Base-by-base conservation (phyloP, 2,113 vertebrate species). In the Mustelus asterias region DNA sequence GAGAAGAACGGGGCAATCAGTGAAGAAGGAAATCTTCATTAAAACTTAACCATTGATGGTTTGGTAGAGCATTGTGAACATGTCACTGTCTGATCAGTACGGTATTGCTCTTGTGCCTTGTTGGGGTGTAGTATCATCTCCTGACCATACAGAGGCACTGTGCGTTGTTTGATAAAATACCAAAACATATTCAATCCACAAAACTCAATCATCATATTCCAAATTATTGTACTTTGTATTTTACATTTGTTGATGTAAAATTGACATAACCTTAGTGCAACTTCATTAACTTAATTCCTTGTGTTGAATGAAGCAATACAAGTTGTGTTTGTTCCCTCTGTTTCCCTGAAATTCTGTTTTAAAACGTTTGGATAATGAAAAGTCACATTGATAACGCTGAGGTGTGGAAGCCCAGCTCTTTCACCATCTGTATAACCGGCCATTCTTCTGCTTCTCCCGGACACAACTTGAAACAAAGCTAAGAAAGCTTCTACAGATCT, bases 391-490 rank as follows among this genome's bases (percentile, higher is more conserved):
- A 96, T 4, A 22, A 96, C 89, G 96, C 9, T 0, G 96, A 95
- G 0, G 97, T 96, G 58, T 96, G 97, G 97, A 96, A 96, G 88
- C 96, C 96, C 1, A 83, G 96, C 54, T 97, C 96, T 0, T 72
- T 6, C 83, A 96, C 54, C 96, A 96, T 48, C 96, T 98, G 0
- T 97, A 97, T 89, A 96, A 97, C 95, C 98, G 98, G 98, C 13
- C 96, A 0, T 96, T 85, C 0, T 80, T 97, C 96, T 98, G 97
- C 96, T 96, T 96, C 65, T 95, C 83, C 0, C 96, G 98, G 0
- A 65, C 1, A 0, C 85, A 97, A 63, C 95, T 97, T 41, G 72
- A 29, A 29, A 8, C 44, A 0, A 95, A 33, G 65, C 90, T 0
- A 69, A 96, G 44, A 54, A 97, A 96, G 48, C 60, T 70, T 1